Percentiles rank a stretch among this genome's conserved stretches.
phyloP scores from a whole-genome alignment of 2,888 invertebrate species.

The Orthosia gracilis region DNA sequence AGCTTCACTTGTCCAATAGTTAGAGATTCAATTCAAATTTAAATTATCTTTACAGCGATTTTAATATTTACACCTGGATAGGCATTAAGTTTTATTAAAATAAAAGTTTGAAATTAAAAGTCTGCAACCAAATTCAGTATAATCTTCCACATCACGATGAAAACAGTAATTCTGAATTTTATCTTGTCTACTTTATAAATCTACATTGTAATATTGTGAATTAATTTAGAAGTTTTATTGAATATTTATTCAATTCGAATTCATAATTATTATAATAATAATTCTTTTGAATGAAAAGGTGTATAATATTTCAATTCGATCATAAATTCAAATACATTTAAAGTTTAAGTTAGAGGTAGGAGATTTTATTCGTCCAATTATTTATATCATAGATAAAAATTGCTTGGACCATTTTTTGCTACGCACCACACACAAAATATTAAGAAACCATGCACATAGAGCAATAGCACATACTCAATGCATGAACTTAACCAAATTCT shows the following conservation, averaged over 20 bases:
- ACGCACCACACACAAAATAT: conserved; percentile 1
- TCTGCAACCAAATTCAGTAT: conserved; percentile 12
- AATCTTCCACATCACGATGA: conserved; percentile 15
- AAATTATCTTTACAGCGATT: conserved; percentile 69
- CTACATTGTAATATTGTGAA: not conserved
- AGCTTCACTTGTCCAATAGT: conserved; percentile 66
- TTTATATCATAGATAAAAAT: not conserved
- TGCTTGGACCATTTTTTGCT: not conserved
- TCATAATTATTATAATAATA: not conserved
- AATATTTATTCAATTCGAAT: conserved; percentile 15
- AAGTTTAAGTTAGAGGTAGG: not conserved
- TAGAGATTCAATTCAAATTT: conserved; percentile 70
- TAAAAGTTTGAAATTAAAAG: conserved; percentile 39
- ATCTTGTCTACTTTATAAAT: conserved; percentile 11
- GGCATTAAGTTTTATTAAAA: conserved; percentile 40
- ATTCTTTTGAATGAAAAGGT: not conserved
- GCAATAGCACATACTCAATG: not conserved
- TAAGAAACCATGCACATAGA: not conserved
- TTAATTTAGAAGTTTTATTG: conserved; percentile 17
- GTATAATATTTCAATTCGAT: not conserved
- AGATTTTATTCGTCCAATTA: not conserved
- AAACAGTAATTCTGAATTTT: conserved; percentile 25
- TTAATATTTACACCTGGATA: conserved; percentile 63
- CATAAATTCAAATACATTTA: not conserved
- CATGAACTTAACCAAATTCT: conserved; percentile 31